These are phyloP conservation scores for Philaethria dido DNA, from an alignment of 2,888 invertebrate genomes.

Conservation along the genomic window DNA sequence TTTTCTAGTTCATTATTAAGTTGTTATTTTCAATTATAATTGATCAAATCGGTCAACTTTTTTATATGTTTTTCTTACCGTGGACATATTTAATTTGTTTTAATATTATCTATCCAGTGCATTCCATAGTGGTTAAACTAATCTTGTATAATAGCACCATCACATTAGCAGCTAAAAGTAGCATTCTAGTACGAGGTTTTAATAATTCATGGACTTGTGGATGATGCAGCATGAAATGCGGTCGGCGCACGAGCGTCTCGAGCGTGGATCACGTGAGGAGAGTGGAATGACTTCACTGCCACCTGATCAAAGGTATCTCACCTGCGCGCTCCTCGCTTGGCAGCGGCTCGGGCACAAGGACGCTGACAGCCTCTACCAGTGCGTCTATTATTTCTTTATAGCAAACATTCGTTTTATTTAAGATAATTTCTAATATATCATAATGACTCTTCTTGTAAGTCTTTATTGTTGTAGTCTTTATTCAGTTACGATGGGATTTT, in stretches of 20 bases:
- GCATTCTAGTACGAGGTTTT: background rate
- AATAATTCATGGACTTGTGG: slow-evolving; percentile 27
- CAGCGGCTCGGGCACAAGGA: slow-evolving; percentile 66
- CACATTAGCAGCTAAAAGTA: background rate
- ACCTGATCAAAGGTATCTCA: slow-evolving; percentile 62
- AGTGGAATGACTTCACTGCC: slow-evolving; percentile 47
- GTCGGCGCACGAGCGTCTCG: slow-evolving; percentile 53
- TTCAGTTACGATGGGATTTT: background rate
- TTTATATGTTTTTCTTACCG: background rate
- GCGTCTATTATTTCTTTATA: slow-evolving; percentile 33
- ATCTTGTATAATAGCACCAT: background rate
- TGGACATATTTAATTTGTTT: background rate
- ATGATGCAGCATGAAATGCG: slow-evolving; percentile 48
- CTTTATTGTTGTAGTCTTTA: too few relatives aligned
- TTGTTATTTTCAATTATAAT: too few relatives aligned
- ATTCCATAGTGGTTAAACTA: background rate
- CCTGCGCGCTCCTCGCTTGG: slow-evolving; percentile 75
- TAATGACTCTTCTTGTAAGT: too few relatives aligned
- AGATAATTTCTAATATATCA: background rate
- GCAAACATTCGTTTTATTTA: background rate
- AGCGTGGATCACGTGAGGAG: slow-evolving; percentile 49
- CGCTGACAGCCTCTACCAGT: slow-evolving; percentile 66
- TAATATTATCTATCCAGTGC: background rate
- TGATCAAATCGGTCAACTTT: too few relatives aligned
- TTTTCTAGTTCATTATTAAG: background rate